Conservation (phyloP, 2,888 invertebrate genomes). For the Leistus spinibarbis region DNA sequence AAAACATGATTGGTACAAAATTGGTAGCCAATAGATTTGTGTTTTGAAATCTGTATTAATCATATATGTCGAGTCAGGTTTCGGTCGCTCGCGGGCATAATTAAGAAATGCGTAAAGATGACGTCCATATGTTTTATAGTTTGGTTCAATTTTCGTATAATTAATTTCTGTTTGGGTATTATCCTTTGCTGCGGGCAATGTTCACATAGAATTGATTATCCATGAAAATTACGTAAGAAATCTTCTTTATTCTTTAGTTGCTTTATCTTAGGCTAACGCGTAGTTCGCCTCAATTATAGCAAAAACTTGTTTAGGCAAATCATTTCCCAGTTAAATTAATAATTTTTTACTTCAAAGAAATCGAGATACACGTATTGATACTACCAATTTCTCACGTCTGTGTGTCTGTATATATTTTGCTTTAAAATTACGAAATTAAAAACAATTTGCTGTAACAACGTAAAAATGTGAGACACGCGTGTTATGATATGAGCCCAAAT, state of each 20-base stretch:
- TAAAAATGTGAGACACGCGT: not conserved
- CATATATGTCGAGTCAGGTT: slow-evolving; percentile 14
- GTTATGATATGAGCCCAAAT: slow-evolving; percentile 27
- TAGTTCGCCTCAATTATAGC: no score
- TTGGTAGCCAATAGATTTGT: slow-evolving; percentile 26
- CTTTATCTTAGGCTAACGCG: no score
- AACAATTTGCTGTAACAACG: slow-evolving; percentile 24
- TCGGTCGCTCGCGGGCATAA: slow-evolving; percentile 20
- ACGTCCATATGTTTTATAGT: not conserved
- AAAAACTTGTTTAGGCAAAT: no score
- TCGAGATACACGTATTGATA: no score
- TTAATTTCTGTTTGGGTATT: not conserved
- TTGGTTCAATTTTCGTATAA: not conserved
- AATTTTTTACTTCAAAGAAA: no score
- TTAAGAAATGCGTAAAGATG: slow-evolving; percentile 29
- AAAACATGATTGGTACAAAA: not conserved
- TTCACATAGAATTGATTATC: not conserved
- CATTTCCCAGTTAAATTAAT: no score
- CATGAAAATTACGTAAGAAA: no score
- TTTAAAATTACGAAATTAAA: no score
- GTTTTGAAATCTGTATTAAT: slow-evolving; percentile 32
- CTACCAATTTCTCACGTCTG: no score
- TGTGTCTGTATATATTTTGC: no score
- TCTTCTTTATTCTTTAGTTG: no score
- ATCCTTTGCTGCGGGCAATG: not conserved